Conservation (phyloP, 2,797 vertebrate genomes). For the Acanthurus tractus region DNA sequence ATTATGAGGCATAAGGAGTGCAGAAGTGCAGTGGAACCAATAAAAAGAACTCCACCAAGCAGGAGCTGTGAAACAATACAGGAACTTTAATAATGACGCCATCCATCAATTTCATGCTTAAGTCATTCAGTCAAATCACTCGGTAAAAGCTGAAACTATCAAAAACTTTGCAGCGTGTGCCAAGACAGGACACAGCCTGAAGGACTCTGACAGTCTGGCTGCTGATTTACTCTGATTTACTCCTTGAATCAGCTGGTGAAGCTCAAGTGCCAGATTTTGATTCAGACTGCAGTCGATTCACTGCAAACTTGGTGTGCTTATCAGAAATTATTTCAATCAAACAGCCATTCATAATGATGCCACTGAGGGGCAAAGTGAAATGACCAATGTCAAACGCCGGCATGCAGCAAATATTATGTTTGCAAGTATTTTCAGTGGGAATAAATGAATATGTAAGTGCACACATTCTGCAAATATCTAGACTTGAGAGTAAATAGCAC, state of each 20-base stretch:
- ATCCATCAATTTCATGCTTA: slow-evolving; percentile 32
- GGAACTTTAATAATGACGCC: slow-evolving; percentile 48
- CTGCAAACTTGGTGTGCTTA: not conserved
- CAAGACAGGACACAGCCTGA: slow-evolving; percentile 23
- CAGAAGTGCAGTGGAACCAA: slow-evolving; percentile 37
- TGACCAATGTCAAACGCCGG: too few relatives aligned
- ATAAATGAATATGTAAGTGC: not conserved
- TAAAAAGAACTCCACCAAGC: slow-evolving; percentile 58
- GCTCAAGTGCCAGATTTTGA: slow-evolving; percentile 34
- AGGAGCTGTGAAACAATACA: slow-evolving; percentile 38
- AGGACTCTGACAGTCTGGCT: slow-evolving; percentile 46
- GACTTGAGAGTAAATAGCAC: too few relatives aligned
- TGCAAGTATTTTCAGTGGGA: not conserved
- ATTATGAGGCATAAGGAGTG: slow-evolving; percentile 50
- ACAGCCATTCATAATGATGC: slow-evolving; percentile 11
- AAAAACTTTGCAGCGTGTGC: not conserved
- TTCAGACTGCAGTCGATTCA: slow-evolving; percentile 1
- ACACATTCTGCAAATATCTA: not conserved
- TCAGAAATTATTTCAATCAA: slow-evolving; percentile 8
- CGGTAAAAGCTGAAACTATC: slow-evolving; percentile 18
- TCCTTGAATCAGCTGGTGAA: slow-evolving; percentile 34
- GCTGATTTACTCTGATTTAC: slow-evolving; percentile 48
- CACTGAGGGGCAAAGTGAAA: not conserved
- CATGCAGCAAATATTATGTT: not conserved
- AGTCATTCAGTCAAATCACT: slow-evolving; percentile 18